A percentile compares a stretch with the other conserved stretches of the same genome.
Conservation (phyloP, 2,113 vertebrate species). For the Falco punctatus region DNA sequence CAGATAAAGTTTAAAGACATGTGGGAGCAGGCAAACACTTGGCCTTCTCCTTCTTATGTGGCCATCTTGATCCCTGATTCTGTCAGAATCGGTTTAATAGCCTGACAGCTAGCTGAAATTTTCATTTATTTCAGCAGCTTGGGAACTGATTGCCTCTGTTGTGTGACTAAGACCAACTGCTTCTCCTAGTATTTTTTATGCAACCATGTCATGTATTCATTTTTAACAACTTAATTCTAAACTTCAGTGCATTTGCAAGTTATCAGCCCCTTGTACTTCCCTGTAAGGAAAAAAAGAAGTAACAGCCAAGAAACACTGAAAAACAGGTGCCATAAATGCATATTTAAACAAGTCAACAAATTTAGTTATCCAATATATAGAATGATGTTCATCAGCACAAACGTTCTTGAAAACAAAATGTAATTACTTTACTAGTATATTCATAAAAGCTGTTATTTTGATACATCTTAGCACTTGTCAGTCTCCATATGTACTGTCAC, state of each 20-base stretch:
- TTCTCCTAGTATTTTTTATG: background rate
- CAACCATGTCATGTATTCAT: background rate
- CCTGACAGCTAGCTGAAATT: constrained; percentile 31
- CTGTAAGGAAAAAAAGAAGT: background rate
- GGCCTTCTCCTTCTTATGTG: background rate
- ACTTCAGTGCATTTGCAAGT: background rate
- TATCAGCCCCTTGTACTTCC: background rate
- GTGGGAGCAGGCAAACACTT: background rate
- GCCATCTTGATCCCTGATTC: background rate
- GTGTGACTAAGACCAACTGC: background rate
- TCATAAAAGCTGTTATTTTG: background rate
- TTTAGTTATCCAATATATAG: background rate
- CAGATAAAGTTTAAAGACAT: background rate
- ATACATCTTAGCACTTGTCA: background rate
- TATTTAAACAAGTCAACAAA: background rate
- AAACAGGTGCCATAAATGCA: background rate
- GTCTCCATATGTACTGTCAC: background rate
- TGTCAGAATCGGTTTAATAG: constrained; percentile 9
- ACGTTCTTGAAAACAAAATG: background rate
- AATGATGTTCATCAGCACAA: background rate
- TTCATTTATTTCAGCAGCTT: constrained; percentile 42
- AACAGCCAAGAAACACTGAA: background rate
- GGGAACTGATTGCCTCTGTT: background rate
- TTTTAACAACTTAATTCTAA: constrained; percentile 23
- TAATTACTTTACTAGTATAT: background rate